Evolutionary conservation across 2,888 invertebrate species (phyloP).

Genomic region (Augochlorella aurata): DNA sequence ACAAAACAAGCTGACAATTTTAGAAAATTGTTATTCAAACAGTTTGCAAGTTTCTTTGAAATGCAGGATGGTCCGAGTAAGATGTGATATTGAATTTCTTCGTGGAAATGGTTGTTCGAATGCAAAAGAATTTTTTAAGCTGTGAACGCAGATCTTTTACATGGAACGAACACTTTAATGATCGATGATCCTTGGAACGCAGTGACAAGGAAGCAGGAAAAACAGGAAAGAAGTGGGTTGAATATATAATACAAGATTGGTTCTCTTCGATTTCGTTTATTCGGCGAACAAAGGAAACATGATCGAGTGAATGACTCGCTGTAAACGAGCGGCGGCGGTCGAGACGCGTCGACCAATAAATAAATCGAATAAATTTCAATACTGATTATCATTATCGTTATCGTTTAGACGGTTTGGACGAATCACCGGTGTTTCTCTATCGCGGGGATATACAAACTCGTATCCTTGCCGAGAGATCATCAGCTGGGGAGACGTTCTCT

Average conservation of each 20-base stretch:
- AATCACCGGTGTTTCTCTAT: constrained; percentile 50
- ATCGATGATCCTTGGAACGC: too few species aligned
- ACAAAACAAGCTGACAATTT: too few species aligned
- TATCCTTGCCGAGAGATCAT: constrained; percentile 34
- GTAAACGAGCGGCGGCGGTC: constrained; percentile 15
- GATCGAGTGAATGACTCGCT: not conserved
- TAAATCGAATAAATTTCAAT: constrained; percentile 59
- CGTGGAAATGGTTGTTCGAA: too few species aligned
- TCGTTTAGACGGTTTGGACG: constrained; percentile 39
- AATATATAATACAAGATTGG: not conserved
- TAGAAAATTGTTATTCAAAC: too few species aligned
- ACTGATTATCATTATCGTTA: constrained; percentile 53
- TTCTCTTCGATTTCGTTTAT: constrained; percentile 33
- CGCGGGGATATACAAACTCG: not conserved
- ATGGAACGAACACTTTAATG: too few species aligned
- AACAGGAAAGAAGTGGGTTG: not conserved
- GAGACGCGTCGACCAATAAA: constrained; percentile 49
- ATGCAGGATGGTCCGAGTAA: too few species aligned
- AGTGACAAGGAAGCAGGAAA: not conserved
- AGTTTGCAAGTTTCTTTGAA: too few species aligned
- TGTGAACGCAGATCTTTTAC: too few species aligned
- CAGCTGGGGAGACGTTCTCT: constrained; percentile 18
- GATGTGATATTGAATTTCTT: too few species aligned
- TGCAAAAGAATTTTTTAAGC: too few species aligned
- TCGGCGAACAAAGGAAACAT: constrained; percentile 20